A percentile compares a stretch with the other conserved stretches of the same genome.
Conservation (phyloP, 2,888 invertebrate genomes). For the Tubulanus polymorphus region DNA sequence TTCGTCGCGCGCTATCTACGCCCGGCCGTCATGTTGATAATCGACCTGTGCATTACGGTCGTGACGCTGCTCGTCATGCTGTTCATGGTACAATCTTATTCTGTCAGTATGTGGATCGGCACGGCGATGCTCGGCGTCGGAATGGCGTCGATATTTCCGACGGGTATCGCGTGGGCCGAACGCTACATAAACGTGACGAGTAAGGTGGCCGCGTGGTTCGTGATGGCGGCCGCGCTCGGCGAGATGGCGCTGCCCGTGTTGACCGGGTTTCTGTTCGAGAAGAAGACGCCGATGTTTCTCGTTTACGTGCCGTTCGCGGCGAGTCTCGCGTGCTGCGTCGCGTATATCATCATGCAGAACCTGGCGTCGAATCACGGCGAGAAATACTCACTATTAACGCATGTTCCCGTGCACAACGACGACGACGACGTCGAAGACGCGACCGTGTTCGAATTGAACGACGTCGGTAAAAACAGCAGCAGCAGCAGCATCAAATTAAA, state of each 20-base stretch:
- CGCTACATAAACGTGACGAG: slow-evolving; percentile 53
- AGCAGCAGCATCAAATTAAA: not conserved
- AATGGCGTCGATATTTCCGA: slow-evolving; percentile 55
- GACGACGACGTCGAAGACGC: slow-evolving; percentile 27
- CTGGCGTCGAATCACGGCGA: slow-evolving; percentile 38
- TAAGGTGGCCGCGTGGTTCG: slow-evolving; percentile 54
- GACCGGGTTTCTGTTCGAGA: slow-evolving; percentile 48
- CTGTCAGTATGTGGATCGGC: slow-evolving; percentile 49
- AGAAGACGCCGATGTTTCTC: slow-evolving; percentile 42
- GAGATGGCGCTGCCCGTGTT: slow-evolving; percentile 53
- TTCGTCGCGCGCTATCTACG: slow-evolving; percentile 49
- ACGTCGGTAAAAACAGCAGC: not conserved
- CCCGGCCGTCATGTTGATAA: slow-evolving; percentile 50
- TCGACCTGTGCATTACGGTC: slow-evolving; percentile 43
- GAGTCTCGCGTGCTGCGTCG: slow-evolving; percentile 31
- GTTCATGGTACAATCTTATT: slow-evolving; percentile 32
- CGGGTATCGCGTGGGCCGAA: slow-evolving; percentile 55
- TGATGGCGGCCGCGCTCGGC: slow-evolving; percentile 53
- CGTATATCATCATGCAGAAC: slow-evolving; percentile 46
- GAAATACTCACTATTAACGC: slow-evolving; percentile 15
- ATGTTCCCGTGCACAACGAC: slow-evolving; percentile 21
- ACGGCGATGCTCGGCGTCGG: slow-evolving; percentile 53
- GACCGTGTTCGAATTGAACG: slow-evolving; percentile 17
- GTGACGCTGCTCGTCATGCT: slow-evolving; percentile 45
- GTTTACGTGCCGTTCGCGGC: slow-evolving; percentile 47